These are phyloP conservation scores for Myoxocephalus aenaeus DNA, from an alignment of 2,797 vertebrate genomes.

Conservation along the genomic window DNA sequence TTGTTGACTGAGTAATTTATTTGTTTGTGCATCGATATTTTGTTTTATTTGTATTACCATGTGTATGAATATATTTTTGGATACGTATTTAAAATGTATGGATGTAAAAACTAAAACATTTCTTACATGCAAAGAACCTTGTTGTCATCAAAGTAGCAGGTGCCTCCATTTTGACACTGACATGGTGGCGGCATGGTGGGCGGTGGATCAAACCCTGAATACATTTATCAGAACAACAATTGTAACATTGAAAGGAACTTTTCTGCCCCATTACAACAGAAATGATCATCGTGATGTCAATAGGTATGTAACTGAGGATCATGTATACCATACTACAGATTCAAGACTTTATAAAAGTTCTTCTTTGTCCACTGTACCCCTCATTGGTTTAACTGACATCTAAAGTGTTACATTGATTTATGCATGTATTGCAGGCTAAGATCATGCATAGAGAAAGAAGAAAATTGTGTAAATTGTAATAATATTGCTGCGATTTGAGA, in stretches of 20 bases:
- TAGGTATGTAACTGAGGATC: not conserved
- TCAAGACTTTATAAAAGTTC: not conserved
- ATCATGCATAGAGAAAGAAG: not conserved
- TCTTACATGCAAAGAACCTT: constrained; percentile 81
- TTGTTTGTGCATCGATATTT: not conserved
- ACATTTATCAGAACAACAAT: not conserved
- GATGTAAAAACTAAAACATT: not conserved
- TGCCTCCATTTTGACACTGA: constrained; percentile 79
- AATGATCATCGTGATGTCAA: not conserved
- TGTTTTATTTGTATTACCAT: not conserved
- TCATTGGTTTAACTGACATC: too few species aligned
- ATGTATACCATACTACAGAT: not conserved
- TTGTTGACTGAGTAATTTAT: not conserved
- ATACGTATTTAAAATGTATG: not conserved
- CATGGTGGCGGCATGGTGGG: constrained; percentile 81
- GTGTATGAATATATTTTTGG: not conserved
- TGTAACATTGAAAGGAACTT: not conserved
- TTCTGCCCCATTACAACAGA: not conserved
- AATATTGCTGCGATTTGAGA: not conserved
- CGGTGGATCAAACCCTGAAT: constrained; percentile 74
- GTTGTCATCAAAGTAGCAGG: constrained; percentile 80
- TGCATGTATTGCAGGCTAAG: not conserved
- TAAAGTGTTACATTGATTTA: not conserved
- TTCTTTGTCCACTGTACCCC: not conserved
- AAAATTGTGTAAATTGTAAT: too few species aligned